Conservation (phyloP, 2,797 vertebrate species). For the Siniperca undulata region DNA sequence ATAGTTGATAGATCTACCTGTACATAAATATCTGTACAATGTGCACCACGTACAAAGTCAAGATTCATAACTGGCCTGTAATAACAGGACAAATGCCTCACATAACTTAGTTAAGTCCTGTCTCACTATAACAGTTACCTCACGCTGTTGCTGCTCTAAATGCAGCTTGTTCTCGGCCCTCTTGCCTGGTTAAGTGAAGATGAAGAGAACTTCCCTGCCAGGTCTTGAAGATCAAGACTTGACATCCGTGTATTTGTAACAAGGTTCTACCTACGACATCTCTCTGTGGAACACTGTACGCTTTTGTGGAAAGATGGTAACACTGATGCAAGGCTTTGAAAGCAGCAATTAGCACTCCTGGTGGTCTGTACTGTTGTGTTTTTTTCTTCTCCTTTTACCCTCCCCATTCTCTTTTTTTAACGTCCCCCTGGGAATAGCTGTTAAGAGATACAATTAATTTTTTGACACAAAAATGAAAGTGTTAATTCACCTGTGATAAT, state of each 20-base stretch:
- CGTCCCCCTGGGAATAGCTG: conserved; percentile 79
- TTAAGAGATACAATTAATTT: conserved; percentile 89
- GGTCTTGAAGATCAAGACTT: conserved; percentile 68
- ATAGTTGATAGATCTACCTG: background rate
- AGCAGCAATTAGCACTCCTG: conserved; percentile 85
- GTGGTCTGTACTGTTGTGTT: conserved; percentile 75
- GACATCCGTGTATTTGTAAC: conserved; percentile 73
- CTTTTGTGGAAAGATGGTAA: conserved; percentile 65
- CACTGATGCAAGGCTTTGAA: conserved; percentile 83
- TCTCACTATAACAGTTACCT: conserved; percentile 24
- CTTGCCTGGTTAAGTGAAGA: conserved; percentile 69
- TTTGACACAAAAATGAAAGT: conserved; percentile 89
- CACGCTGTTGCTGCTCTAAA: conserved; percentile 48
- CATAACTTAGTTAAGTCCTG: background rate
- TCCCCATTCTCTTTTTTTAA: conserved; percentile 72
- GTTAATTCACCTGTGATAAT: conserved; percentile 90
- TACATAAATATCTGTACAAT: conserved; percentile 2
- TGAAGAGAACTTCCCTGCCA: conserved; percentile 63
- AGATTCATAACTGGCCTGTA: background rate
- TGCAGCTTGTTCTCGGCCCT: conserved; percentile 48
- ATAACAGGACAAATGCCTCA: background rate
- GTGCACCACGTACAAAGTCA: background rate
- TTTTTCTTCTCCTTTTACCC: conserved; percentile 58
- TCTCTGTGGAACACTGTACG: conserved; percentile 72
- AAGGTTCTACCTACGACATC: conserved; percentile 59